These are phyloP conservation scores for Chymomyza procnemis DNA, from an alignment of 2,888 invertebrate genomes.

Conservation along the genomic window DNA sequence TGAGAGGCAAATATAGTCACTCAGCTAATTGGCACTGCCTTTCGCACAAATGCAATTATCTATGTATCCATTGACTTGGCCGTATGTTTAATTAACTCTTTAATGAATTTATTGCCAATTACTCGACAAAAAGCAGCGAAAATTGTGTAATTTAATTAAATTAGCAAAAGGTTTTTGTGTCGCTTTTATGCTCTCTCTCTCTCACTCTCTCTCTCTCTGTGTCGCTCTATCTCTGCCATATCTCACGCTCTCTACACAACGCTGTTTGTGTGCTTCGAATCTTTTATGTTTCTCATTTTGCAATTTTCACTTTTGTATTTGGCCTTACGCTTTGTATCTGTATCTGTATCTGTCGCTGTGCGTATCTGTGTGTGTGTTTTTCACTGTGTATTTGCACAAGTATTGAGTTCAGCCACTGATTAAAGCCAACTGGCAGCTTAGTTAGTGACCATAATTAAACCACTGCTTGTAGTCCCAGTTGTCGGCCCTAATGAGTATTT, in stretches of 20 bases:
- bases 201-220: not conserved
- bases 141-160: constrained; percentile 70
- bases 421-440: constrained; percentile 61
- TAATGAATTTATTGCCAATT: constrained; percentile 71
- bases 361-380: not conserved
- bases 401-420: constrained; percentile 46
- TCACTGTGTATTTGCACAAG: not conserved
- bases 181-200: constrained; percentile 4
- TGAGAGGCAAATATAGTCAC: not conserved
- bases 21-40: constrained; percentile 36
- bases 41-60: constrained; percentile 59
- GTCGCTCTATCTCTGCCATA: not conserved
- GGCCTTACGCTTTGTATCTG: constrained; percentile 38
- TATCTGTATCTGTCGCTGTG: not conserved
- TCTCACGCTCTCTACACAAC: not conserved
- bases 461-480: constrained; percentile 37
- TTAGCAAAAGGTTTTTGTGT: constrained; percentile 68
- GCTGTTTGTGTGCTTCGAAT: not conserved
- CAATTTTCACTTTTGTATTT: constrained; percentile 64
- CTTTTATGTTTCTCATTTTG: constrained; percentile 38
- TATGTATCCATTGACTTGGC: constrained; percentile 46
- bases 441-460: constrained; percentile 64
- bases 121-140: constrained; percentile 67
- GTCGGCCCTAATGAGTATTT: constrained; percentile 41
- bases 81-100: constrained; percentile 66